Evolutionary conservation across 1,140 invertebrate genomes (phyloP).

Genomic region (Bradynema listronoti): DNA sequence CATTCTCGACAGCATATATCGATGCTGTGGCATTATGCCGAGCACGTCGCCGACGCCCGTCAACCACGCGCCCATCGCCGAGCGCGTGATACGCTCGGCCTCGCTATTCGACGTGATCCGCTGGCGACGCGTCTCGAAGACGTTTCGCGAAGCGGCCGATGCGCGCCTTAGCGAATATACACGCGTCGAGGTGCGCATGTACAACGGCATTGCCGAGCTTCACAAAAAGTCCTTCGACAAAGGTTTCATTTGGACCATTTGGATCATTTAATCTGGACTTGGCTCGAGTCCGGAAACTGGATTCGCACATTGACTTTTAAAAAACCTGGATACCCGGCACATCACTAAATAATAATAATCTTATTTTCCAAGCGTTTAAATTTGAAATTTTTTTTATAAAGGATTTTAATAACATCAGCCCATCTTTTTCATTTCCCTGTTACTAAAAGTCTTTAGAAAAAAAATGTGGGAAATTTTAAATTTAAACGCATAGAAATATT

Average conservation of each 20-base stretch:
- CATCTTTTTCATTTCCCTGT: too few relatives aligned
- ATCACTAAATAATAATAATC: too few relatives aligned
- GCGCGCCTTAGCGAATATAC: conserved; percentile 33
- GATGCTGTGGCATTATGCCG: conserved; percentile 19
- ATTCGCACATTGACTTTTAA: too few relatives aligned
- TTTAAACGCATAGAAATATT: background rate
- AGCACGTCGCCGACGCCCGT: conserved; percentile 17
- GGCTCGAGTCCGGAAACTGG: too few relatives aligned
- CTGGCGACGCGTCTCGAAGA: conserved; percentile 49
- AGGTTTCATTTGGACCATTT: too few relatives aligned
- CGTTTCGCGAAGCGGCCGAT: conserved; percentile 39
- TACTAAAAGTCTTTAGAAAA: too few relatives aligned
- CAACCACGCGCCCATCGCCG: conserved; percentile 37
- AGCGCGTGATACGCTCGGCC: conserved; percentile 26
- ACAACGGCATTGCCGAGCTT: conserved; percentile 42
- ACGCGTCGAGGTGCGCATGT: conserved; percentile 48
- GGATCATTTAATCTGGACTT: too few relatives aligned
- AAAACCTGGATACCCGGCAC: too few relatives aligned
- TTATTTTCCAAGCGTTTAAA: too few relatives aligned
- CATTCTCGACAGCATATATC: too few relatives aligned
- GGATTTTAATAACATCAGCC: too few relatives aligned
- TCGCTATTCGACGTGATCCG: conserved; percentile 47
- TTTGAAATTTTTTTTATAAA: background rate
- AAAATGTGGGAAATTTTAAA: too few relatives aligned
- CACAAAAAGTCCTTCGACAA: conserved; percentile 20